Evolutionary conservation across 2,888 invertebrate genomes (phyloP), one percentile per base, ranked within the genome.

Genomic region (Patella pellucida): DNA sequence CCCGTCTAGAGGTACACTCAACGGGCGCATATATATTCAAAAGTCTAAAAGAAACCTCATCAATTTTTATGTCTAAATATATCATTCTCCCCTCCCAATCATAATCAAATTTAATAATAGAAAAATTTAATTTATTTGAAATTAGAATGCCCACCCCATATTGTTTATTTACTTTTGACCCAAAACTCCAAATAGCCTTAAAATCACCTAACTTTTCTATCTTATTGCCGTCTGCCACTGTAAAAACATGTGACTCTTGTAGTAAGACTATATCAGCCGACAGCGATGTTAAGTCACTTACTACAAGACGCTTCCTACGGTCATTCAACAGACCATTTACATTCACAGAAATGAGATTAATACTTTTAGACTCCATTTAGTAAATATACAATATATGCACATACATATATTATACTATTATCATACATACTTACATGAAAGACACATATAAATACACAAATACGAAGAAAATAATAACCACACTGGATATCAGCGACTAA

Each of bases 241-340:
- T 68, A 51, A 68, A 16, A n/a, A 73, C 67, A 73, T 73, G 73
- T 15, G 73, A 68, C 23, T 73, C 73, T 19, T 73, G 73, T 23
- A 68, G 16, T n/a, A 74, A 69, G 9, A 74, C 27, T 52, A 74
- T 52, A 74, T 73, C 50, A 15, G 62, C n/a, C 19, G 9, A 19
- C 19, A 62, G 9, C n/a, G 7, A 19, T 56, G 19, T 19, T 19
- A 56, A 19, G 19, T 16, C n/a, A 3, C 19, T 19, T 19, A 56
- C 19, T 56, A 56, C 16, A 56, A 56, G 16, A 56, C 56, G 56
- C 19, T 56, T 56, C 3, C 56, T 16, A 5, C 19, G 16, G 16
- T 56, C 56, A 56, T 14, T 19, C 19, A 19, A 16, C n/a, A 56
- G 16, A 16, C 56, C 56, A 56, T 56, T 56, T 19, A 16, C 16